These are phyloP conservation scores for Panagrolaimus sp. DNA, from an alignment of 1,140 invertebrate species.

Conservation along the genomic window DNA sequence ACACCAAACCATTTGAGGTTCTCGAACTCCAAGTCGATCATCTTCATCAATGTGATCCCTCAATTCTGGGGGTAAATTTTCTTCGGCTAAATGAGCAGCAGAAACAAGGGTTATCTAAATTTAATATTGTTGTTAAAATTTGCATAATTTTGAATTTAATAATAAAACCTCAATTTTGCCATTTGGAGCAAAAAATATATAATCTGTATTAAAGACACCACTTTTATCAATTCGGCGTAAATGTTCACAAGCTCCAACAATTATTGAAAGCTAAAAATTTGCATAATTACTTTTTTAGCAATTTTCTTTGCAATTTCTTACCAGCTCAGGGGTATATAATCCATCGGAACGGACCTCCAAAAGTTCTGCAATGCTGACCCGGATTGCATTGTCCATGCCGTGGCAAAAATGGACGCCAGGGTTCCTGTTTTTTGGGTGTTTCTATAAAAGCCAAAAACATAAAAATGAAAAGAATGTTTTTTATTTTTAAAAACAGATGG, in stretches of 20 bases:
- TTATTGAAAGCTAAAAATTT: conserved; percentile 25
- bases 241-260: conserved; percentile 27
- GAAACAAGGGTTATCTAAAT: conserved; percentile 1
- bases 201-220: conserved; percentile 29
- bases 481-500: no score
- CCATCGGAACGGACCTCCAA: conserved; percentile 37
- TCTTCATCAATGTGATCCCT: neutral
- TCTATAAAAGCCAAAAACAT: neutral
- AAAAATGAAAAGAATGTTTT: neutral
- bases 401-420: neutral
- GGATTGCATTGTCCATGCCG: neutral
- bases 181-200: conserved; percentile 36
- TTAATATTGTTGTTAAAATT: neutral
- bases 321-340: conserved; percentile 29
- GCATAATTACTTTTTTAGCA: neutral
- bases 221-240: conserved; percentile 15
- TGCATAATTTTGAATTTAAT: neutral
- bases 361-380: conserved; percentile 37
- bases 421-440: neutral
- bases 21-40: neutral
- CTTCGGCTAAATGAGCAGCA: neutral
- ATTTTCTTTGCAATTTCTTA: neutral
- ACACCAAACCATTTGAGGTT: conserved; percentile 38
- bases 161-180: conserved; percentile 34
- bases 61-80: conserved; percentile 38